These are phyloP conservation scores for Chiridota heheva DNA, from an alignment of 35 echinoderm and acorn worm species.

Conservation along the genomic window DNA sequence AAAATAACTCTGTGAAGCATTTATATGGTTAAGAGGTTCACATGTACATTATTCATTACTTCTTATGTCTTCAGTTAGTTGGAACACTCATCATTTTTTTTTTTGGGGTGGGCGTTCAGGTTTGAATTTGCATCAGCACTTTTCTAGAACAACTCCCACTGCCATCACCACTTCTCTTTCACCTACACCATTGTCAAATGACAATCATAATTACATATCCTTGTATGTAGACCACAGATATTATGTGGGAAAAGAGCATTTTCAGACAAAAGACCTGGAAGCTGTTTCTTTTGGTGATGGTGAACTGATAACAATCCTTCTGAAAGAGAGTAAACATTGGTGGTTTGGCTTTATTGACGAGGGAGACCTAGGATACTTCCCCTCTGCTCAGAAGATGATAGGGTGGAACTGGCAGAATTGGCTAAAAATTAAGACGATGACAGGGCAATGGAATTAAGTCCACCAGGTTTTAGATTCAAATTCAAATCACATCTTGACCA, in stretches of 20 bases:
- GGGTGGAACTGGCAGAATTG: slow-evolving; percentile 56
- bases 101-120: too few species aligned
- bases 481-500: not conserved
- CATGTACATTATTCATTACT: too few species aligned
- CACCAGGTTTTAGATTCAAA: not conserved
- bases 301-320: slow-evolving; percentile 71
- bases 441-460: slow-evolving; percentile 17
- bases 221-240: slow-evolving; percentile 88
- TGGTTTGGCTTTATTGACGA: slow-evolving; percentile 82
- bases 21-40: too few species aligned
- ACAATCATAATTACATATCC: slow-evolving; percentile 95
- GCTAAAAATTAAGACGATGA: slow-evolving; percentile 45
- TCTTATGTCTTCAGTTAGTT: too few species aligned
- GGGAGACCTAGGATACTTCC: slow-evolving; percentile 80
- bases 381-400: slow-evolving; percentile 67
- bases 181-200: slow-evolving; percentile 63
- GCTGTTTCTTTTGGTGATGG: slow-evolving; percentile 68
- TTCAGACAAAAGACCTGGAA: slow-evolving; percentile 62
- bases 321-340: slow-evolving; percentile 94
- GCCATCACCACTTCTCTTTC: slow-evolving; percentile 63
- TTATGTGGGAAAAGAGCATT: slow-evolving; percentile 69
- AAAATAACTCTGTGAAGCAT: too few species aligned
- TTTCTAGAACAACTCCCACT: slow-evolving; percentile 80
- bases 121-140: slow-evolving; percentile 57
- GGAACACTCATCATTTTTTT: too few species aligned